phyloP scores from a whole-genome alignment of 2,797 vertebrate genomes.

The Chelidonichthys spinosus region DNA sequence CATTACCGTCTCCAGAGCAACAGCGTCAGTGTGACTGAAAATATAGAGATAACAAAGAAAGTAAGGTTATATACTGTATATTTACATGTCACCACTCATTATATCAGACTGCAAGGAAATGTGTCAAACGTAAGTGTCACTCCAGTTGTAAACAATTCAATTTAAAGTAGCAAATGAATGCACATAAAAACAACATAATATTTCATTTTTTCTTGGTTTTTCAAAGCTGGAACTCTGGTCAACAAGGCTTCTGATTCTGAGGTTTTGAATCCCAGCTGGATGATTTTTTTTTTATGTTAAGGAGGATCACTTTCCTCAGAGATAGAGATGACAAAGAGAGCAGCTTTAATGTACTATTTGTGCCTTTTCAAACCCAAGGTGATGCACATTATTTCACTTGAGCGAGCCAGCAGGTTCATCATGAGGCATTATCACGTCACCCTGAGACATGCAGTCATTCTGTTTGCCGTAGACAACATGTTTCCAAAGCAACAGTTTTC shows the following conservation, averaged over 20 bases:
- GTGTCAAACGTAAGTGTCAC: no score
- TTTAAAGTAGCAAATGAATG: no score
- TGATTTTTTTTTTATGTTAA: conserved; percentile 40
- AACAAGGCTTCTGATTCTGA: conserved; percentile 7
- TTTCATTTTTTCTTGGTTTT: not conserved
- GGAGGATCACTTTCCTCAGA: conserved; percentile 24
- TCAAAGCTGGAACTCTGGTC: not conserved
- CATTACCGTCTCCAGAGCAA: not conserved
- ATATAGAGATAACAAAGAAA: not conserved
- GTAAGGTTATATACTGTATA: not conserved
- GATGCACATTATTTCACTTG: conserved; percentile 51
- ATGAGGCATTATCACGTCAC: conserved; percentile 57
- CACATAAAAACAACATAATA: no score
- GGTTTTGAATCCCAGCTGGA: not conserved
- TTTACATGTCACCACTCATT: no score
- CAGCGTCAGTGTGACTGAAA: not conserved
- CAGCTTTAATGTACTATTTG: conserved; percentile 41
- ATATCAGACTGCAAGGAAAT: no score
- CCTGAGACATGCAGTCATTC: conserved; percentile 38
- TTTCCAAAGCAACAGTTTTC: conserved; percentile 26
- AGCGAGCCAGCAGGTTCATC: conserved; percentile 46
- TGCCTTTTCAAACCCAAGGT: conserved; percentile 51
- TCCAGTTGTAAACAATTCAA: no score
- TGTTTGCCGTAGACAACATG: conserved; percentile 35
- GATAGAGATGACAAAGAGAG: conserved; percentile 29